Conservation (phyloP, 2,113 vertebrate species). For the Helogale parvula region DNA sequence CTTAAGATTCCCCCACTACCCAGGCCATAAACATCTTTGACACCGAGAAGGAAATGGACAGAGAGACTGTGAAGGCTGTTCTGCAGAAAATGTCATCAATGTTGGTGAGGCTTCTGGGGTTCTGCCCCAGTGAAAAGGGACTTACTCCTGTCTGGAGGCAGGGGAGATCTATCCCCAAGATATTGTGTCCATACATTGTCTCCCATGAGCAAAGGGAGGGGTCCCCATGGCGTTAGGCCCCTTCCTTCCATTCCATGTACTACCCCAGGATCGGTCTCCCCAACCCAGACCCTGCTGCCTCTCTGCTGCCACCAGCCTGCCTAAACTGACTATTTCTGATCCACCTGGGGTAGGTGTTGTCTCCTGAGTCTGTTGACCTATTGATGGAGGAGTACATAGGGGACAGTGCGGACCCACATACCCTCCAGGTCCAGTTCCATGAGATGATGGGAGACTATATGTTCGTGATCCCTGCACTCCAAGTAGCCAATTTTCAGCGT, state of each 20-base stretch:
- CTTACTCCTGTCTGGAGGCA: not conserved
- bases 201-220: not conserved
- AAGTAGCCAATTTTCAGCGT: slow-evolving; percentile 85
- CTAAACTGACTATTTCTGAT: not conserved
- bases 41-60: slow-evolving; percentile 61
- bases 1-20: not conserved
- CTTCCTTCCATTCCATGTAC: not conserved
- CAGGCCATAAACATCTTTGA: slow-evolving; percentile 45
- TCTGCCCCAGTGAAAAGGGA: too few relatives aligned
- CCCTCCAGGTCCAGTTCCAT: slow-evolving; percentile 81
- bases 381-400: slow-evolving; percentile 85
- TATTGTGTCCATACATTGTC: not conserved
- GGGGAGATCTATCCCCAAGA: not conserved
- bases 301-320: too few relatives aligned
- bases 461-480: slow-evolving; percentile 87
- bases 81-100: not conserved
- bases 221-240: not conserved
- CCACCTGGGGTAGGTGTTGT: slow-evolving; percentile 14
- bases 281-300: not conserved
- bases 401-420: slow-evolving; percentile 79
- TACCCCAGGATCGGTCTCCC: not conserved
- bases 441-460: slow-evolving; percentile 85
- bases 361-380: slow-evolving; percentile 51
- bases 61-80: not conserved
- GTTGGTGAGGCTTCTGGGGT: not conserved